phyloP scores from a whole-genome alignment of 2,888 invertebrate species.

The Rhagonycha fulva region DNA sequence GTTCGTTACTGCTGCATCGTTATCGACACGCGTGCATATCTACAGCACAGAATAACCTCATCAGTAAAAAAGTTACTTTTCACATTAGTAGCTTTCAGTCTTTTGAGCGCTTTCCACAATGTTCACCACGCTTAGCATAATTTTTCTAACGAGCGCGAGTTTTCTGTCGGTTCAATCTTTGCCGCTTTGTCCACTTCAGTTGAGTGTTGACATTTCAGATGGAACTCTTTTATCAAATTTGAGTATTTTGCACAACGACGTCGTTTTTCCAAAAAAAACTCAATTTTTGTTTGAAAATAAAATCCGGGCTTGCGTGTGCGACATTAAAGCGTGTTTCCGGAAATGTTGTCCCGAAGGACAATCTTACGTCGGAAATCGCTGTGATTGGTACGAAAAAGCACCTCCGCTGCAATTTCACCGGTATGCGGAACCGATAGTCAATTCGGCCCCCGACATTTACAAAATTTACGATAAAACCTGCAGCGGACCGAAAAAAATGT shows the following conservation, averaged over 20 bases:
- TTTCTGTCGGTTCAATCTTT: neutral
- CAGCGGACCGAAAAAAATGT: neutral
- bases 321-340: conserved; percentile 1
- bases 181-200: neutral
- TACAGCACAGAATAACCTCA: neutral
- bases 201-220: conserved; percentile 27
- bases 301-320: conserved; percentile 4
- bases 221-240: conserved; percentile 8
- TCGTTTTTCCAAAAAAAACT: conserved; percentile 5
- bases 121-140: neutral
- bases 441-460: conserved; percentile 7
- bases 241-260: conserved; percentile 17
- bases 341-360: conserved; percentile 14
- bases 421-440: neutral
- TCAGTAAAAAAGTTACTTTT: neutral
- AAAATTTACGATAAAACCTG: conserved; percentile 21
- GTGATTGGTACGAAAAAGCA: neutral
- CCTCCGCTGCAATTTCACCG: neutral
- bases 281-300: neutral
- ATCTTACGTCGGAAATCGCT: neutral
- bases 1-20: neutral
- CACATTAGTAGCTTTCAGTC: neutral
- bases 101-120: neutral
- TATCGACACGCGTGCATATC: neutral
- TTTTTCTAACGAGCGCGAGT: neutral